Base-by-base conservation (phyloP, 2,797 vertebrate genomes). In the Eidolon dupreanum region DNA sequence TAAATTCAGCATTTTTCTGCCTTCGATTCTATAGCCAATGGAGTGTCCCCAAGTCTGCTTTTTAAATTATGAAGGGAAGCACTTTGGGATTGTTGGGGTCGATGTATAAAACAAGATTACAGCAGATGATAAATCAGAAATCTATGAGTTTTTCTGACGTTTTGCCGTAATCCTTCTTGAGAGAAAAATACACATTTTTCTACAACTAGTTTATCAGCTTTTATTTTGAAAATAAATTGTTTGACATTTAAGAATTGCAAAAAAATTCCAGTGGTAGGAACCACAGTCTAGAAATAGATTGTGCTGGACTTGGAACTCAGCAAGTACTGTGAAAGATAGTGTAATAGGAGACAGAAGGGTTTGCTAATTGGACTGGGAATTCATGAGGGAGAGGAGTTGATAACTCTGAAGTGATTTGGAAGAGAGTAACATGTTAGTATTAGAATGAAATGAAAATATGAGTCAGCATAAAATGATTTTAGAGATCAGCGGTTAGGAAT, bases 341-440 rank as follows among this genome's bases (percentile, higher is more conserved):
- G 0, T 2, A 82, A 77, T 0, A 12, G 94, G 83, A 91, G 13
- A 7, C 0, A 11, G 70, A 81, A n/a, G 49, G 1, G 0, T 33
- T 97, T 92, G 88, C 61, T 96, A 94, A 94, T 41, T 83, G 93
- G 66, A 59, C 86, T 63, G 84, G 86, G 65, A 95, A 96, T 94
- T 96, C 65, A 89, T 66, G 36, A 95, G 95, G 88, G 90, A 97
- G 91, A 97, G 91, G 70, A 95, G 66, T 41, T 96, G 97, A 97
- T 97, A 98, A 96, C 2, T 82, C 93, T 31, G 55, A 83, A 84
- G 0, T 88, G 89, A 88, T 0, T 0, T 57, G 43, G 91, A 86
- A 71, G 8, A 78, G 74, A 93, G 31, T 93, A 84, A 93, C 55
- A 51, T 97, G 91, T 95, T 93, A 95, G 33, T 4, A 0, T 97